Percentiles rank a stretch among this genome's conserved stretches.
Evolutionary conservation across 2,797 vertebrate genomes (phyloP).

Genomic region (Sandelia bainsii): DNA sequence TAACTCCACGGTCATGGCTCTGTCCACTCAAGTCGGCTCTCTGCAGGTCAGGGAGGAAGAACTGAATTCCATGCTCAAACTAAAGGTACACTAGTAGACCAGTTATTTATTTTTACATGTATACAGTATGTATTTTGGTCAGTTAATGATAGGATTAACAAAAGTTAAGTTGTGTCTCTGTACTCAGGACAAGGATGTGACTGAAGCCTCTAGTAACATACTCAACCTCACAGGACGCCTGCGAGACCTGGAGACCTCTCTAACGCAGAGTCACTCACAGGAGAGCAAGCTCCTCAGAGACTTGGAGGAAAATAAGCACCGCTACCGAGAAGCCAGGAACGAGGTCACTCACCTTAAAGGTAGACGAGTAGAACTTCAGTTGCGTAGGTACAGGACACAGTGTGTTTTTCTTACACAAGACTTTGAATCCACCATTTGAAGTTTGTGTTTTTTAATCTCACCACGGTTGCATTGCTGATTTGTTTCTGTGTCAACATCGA

Average conservation of each 20-base stretch:
- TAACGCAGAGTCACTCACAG: slow-evolving; percentile 72
- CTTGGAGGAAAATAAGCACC: slow-evolving; percentile 80
- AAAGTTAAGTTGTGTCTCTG: background rate
- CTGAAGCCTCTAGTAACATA: slow-evolving; percentile 86
- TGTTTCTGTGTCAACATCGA: too few species aligned
- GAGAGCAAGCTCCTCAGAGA: slow-evolving; percentile 83
- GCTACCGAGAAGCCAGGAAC: slow-evolving; percentile 76
- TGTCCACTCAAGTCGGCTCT: slow-evolving; percentile 88
- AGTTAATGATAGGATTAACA: too few species aligned
- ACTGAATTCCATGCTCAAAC: slow-evolving; percentile 88
- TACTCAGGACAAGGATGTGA: slow-evolving; percentile 87
- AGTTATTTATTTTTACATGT: background rate
- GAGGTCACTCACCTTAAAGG: slow-evolving; percentile 86
- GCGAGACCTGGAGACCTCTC: slow-evolving; percentile 75
- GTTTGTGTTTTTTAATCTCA: too few species aligned
- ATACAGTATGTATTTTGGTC: too few species aligned
- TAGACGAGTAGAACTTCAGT: slow-evolving; percentile 45
- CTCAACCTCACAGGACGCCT: slow-evolving; percentile 83
- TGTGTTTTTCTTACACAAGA: too few species aligned
- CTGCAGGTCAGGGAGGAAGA: slow-evolving; percentile 91
- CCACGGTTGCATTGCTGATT: too few species aligned
- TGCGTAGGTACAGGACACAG: background rate
- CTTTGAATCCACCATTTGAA: too few species aligned
- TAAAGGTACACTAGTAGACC: slow-evolving; percentile 83
- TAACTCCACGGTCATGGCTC: slow-evolving; percentile 84